Evolutionary conservation across 1,140 invertebrate genomes (phyloP).

Genomic region (Trachelipus rathkii): DNA sequence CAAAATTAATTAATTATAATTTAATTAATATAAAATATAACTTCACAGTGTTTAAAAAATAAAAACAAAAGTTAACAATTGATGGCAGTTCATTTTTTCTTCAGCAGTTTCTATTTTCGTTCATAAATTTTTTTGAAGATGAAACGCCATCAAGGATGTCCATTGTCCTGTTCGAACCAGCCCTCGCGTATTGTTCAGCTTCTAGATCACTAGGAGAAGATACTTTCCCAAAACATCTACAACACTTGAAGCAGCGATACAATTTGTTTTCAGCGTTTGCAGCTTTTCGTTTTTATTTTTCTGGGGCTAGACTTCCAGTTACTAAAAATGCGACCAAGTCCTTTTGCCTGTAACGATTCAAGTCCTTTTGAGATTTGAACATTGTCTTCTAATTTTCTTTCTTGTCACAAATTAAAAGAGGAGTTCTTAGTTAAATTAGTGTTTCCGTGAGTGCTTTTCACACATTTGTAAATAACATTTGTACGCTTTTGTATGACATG

Average conservation of each 20-base stretch:
- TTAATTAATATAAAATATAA: too few species aligned
- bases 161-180: not conserved
- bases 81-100: too few species aligned
- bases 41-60: too few species aligned
- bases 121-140: not conserved
- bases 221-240: not conserved
- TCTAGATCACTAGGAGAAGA: not conserved
- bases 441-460: too few species aligned
- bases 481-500: too few species aligned
- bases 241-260: not conserved
- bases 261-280: too few species aligned
- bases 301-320: not conserved
- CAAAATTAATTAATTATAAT: too few species aligned
- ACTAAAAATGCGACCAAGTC: not conserved
- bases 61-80: too few species aligned
- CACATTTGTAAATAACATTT: too few species aligned
- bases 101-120: too few species aligned
- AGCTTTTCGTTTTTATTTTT: not conserved
- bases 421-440: too few species aligned
- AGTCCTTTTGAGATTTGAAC: not conserved
- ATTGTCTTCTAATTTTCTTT: constrained; percentile 64
- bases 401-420: too few species aligned
- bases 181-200: not conserved
- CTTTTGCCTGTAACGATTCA: not conserved
- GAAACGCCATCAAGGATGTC: not conserved